Evolutionary conservation across 2,113 vertebrate genomes (phyloP).

Genomic region (Cyphomyrus plagiostoma): DNA sequence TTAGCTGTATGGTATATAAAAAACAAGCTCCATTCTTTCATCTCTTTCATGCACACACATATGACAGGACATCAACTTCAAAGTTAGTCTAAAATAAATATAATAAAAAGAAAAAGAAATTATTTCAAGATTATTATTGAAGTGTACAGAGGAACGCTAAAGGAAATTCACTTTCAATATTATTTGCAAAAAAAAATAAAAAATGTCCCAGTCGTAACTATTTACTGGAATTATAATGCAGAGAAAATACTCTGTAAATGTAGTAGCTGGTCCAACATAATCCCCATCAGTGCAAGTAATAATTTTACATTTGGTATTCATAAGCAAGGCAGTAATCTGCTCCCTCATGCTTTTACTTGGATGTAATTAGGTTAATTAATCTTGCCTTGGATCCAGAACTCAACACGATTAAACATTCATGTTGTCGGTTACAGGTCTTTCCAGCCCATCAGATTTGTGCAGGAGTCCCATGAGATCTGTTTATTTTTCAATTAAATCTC

Average conservation of each 20-base stretch:
- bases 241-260: conserved; percentile 15
- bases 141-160: not conserved
- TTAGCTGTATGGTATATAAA: not conserved
- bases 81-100: not conserved
- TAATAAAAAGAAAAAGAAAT: not conserved
- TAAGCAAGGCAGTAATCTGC: conserved; percentile 34
- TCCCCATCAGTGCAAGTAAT: conserved; percentile 40
- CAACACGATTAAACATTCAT: conserved; percentile 55
- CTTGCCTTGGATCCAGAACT: conserved; percentile 45
- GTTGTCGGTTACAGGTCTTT: conserved; percentile 48
- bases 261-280: conserved; percentile 22
- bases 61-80: not conserved
- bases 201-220: conserved; percentile 10
- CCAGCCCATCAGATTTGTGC: conserved; percentile 55
- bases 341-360: conserved; percentile 44
- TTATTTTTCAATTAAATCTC: conserved; percentile 61
- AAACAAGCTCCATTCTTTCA: not conserved
- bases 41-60: not conserved
- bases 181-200: conserved; percentile 9
- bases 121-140: not conserved
- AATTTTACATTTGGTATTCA: conserved; percentile 43
- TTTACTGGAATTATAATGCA: not conserved
- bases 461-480: conserved; percentile 49
- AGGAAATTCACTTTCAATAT: not conserved
- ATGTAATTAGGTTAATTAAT: conserved; percentile 62